Base-by-base conservation (phyloP, 2,797 vertebrate species). In the Buceros bicornis region DNA sequence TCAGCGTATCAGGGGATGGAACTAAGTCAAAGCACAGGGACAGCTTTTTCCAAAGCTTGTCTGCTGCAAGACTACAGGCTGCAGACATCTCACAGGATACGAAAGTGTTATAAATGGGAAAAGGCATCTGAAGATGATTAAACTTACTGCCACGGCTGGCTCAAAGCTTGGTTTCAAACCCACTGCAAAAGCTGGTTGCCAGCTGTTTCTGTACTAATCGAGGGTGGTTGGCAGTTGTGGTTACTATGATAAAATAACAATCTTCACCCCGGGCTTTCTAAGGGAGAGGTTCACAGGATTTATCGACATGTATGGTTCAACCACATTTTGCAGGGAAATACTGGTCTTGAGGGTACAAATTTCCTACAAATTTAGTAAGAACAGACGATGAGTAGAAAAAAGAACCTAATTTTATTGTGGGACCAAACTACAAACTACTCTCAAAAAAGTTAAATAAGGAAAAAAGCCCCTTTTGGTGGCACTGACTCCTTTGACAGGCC, bases 41-140 rank as follows among this genome's bases (percentile, higher is more conserved):
- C 10, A 15, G 28, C 29, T 79, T 48, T 37, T 80, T 62, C 54
- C 33, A 61, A 94, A 78, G 33, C 35, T 19, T 10, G 7, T 31
- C 28, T n/a, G 82, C 61, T 70, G 54, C 47, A 61, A 57, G 35
- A 15, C 54, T 48, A 17, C 21, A 81, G 19, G 61, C 40, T 56
- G 37, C 0, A 51, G 65, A 35, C 18, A 47, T 9, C 40, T 42
- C 19, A 10, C 1, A 8, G 0, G 4, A 9, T 13, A 33, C 15
- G 26, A 37, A 71, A 77, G 22, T 3, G 0, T 12, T 50, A 64
- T 4, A 56, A 62, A 60, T 6, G 11, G 42, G 26, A 67, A 51
- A 65, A 83, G 45, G 14, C 14, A 42, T 14, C 56, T 9, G 26
- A 47, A 82, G 35, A 29, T 40, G 35, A 29, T 40, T 28, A 54